phyloP scores from a whole-genome alignment of 2,888 invertebrate genomes.

The Autographa pulchrina region DNA sequence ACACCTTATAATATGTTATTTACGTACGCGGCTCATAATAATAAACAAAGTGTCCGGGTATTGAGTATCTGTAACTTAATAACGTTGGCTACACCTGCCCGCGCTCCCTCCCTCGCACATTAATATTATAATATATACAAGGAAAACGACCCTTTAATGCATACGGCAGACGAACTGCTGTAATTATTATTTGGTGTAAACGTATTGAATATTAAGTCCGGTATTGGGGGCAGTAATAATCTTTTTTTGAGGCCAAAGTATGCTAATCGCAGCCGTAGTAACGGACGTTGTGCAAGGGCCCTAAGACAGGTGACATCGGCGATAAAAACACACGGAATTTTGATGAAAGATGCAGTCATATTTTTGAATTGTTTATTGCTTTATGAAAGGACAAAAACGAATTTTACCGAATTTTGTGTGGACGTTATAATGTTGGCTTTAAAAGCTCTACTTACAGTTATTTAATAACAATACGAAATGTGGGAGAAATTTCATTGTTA shows the following conservation, averaged over 20 bases:
- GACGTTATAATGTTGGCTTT: conserved; percentile 10
- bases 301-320: conserved; percentile 75
- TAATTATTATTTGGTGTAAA: conserved; percentile 88
- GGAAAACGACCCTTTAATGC: conserved; percentile 80
- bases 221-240: conserved; percentile 79
- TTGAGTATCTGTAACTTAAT: conserved; percentile 82
- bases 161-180: conserved; percentile 80
- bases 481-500: not conserved
- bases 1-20: conserved; percentile 73
- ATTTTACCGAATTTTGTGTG: conserved; percentile 33
- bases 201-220: conserved; percentile 84
- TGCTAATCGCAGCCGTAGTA: conserved; percentile 78
- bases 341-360: conserved; percentile 72
- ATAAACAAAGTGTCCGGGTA: conserved; percentile 76
- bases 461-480: not conserved
- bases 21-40: conserved; percentile 72
- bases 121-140: conserved; percentile 84
- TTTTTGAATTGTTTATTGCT: conserved; percentile 57
- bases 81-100: conserved; percentile 81
- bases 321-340: conserved; percentile 78
- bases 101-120: conserved; percentile 72
- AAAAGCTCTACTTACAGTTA: not conserved
- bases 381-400: conserved; percentile 38
- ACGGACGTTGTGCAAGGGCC: conserved; percentile 72
- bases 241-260: conserved; percentile 81